Evolutionary conservation across 2,797 vertebrate species (phyloP).

Genomic region (Meriones psammophilus): DNA sequence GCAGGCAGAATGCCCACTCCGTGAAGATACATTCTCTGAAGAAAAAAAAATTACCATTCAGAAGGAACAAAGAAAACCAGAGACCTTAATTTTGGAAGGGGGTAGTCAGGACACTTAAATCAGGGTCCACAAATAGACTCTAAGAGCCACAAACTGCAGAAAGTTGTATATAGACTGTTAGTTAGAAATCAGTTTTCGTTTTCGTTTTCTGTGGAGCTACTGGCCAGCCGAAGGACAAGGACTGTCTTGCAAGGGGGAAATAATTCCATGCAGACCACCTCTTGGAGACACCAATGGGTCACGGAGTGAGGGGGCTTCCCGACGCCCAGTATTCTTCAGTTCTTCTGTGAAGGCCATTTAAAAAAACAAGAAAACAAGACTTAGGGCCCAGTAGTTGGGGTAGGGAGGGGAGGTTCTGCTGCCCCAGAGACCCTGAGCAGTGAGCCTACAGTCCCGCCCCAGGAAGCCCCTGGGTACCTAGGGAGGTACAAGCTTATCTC

Average conservation of each 20-base stretch:
- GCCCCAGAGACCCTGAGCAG: background rate
- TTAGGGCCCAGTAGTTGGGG: background rate
- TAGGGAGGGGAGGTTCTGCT: background rate
- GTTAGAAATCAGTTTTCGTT: background rate
- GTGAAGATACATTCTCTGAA: background rate
- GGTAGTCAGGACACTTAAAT: background rate
- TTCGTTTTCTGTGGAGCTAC: background rate
- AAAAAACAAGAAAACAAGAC: background rate
- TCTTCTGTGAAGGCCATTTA: background rate
- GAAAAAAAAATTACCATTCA: background rate
- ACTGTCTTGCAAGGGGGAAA: background rate
- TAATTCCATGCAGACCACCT: background rate
- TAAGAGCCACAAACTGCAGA: background rate
- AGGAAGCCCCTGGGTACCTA: background rate
- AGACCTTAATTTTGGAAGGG: background rate
- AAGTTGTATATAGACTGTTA: background rate
- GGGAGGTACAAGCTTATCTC: background rate
- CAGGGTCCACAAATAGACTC: background rate
- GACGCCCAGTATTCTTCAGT: background rate
- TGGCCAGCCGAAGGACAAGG: background rate
- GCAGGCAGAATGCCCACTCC: background rate
- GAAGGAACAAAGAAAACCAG: slow-evolving; percentile 8
- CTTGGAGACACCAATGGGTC: background rate
- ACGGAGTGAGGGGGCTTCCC: background rate
- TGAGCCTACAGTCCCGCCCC: background rate